Percentiles rank a stretch among this genome's conserved stretches.
Conservation (phyloP, 2,888 invertebrate species). For the Sicus ferrugineus region DNA sequence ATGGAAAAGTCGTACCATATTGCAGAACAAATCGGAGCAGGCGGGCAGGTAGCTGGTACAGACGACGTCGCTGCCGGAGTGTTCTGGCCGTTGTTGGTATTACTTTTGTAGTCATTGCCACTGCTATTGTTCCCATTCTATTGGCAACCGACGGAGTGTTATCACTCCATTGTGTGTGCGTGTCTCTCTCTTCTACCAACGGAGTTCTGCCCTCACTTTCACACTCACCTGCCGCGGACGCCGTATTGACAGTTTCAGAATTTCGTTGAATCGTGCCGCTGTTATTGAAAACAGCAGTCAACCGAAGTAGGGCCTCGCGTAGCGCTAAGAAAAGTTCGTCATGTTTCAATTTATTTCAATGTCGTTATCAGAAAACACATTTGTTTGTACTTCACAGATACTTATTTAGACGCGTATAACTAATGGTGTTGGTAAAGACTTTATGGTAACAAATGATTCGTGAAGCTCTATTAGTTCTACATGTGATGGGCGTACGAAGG, state of each 20-base stretch:
- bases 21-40: constrained; percentile 16
- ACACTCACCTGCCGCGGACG: neutral
- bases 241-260: neutral
- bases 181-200: constrained; percentile 1
- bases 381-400: constrained; percentile 6
- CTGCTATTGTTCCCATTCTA: constrained; percentile 25
- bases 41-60: constrained; percentile 6
- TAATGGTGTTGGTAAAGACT: constrained; percentile 7
- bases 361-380: constrained; percentile 42
- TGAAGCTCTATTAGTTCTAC: constrained; percentile 23
- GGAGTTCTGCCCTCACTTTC: neutral
- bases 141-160: constrained; percentile 38
- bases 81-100: neutral
- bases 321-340: constrained; percentile 17
- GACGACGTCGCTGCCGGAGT: too few relatives aligned
- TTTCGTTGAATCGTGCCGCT: neutral
- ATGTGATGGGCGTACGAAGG: too few relatives aligned
- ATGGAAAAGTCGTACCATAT: neutral
- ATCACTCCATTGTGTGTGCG: constrained; percentile 23
- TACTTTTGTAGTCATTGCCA: neutral
- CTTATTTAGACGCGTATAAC: neutral
- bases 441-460: constrained; percentile 30
- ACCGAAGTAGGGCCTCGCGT: neutral
- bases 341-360: constrained; percentile 39
- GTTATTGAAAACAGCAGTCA: neutral